A percentile compares a stretch with the other conserved stretches of the same genome.
These are phyloP conservation scores for Pristiophorus japonicus DNA, from an alignment of 2,113 vertebrate species.

Conservation along the genomic window DNA sequence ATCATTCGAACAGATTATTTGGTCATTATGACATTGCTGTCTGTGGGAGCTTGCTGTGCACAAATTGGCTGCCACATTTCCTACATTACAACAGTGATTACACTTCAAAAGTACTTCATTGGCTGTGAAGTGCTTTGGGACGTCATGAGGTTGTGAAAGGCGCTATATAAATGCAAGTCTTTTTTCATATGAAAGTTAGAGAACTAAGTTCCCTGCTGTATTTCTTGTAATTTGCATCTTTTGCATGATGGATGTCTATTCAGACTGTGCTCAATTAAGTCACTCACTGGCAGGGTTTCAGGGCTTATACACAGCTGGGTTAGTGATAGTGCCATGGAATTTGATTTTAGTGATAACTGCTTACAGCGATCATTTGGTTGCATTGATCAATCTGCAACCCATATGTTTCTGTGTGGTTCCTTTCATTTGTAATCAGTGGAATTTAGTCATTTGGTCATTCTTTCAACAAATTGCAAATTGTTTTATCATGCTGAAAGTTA, in stretches of 20 bases:
- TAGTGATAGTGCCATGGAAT: not conserved
- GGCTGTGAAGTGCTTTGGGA: too few relatives aligned
- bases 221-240: not conserved
- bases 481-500: not conserved
- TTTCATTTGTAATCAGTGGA: not conserved
- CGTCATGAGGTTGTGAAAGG: too few relatives aligned
- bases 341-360: not conserved
- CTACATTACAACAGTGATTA: too few relatives aligned
- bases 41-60: too few relatives aligned
- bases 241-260: not conserved
- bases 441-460: not conserved
- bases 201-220: not conserved
- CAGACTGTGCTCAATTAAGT: not conserved
- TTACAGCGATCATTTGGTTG: not conserved
- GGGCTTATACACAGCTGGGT: not conserved
- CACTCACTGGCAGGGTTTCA: not conserved
- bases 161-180: too few relatives aligned
- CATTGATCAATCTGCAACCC: not conserved
- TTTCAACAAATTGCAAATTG: not conserved
- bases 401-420: not conserved
- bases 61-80: too few relatives aligned
- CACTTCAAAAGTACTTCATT: too few relatives aligned
- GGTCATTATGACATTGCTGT: too few relatives aligned
- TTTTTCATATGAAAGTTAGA: not conserved
- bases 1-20: too few relatives aligned